phyloP scores from a whole-genome alignment of 2,797 vertebrate genomes.

The Catamblyrhynchus diadema region DNA sequence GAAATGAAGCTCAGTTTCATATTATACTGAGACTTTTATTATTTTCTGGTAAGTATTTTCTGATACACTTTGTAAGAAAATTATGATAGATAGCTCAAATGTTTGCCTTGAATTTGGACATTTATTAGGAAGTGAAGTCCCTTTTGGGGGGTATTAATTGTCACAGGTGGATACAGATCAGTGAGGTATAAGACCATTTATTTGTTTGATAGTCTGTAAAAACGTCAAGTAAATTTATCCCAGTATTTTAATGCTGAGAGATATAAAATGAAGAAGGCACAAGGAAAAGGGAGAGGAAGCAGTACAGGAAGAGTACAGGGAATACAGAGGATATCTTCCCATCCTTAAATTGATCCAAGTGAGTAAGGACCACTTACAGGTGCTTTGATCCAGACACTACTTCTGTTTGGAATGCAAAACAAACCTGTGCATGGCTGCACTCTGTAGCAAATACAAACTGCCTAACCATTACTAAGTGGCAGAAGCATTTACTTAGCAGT shows the following conservation, averaged over 20 bases:
- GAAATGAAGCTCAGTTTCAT: neutral
- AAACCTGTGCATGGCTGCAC: neutral
- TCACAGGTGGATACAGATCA: slow-evolving; percentile 18
- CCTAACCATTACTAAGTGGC: neutral
- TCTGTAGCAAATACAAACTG: neutral
- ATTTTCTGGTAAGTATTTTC: neutral
- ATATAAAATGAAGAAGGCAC: neutral
- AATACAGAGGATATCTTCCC: neutral
- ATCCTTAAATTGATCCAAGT: neutral
- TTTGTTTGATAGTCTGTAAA: slow-evolving; percentile 32
- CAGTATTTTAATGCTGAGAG: neutral
- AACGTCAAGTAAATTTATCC: neutral
- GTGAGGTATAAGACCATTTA: slow-evolving; percentile 15
- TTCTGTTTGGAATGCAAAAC: neutral
- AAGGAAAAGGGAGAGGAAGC: neutral
- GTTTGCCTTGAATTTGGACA: neutral
- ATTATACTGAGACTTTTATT: neutral
- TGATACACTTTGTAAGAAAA: neutral
- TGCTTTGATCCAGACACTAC: neutral
- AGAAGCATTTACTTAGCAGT: slow-evolving; percentile 31
- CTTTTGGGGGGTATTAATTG: slow-evolving; percentile 14
- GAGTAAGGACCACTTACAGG: neutral
- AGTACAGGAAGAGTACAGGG: neutral
- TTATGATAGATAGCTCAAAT: neutral
- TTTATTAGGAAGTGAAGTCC: neutral